phyloP scores from a whole-genome alignment of 2,113 vertebrate genomes.

The Arenaria interpres region DNA sequence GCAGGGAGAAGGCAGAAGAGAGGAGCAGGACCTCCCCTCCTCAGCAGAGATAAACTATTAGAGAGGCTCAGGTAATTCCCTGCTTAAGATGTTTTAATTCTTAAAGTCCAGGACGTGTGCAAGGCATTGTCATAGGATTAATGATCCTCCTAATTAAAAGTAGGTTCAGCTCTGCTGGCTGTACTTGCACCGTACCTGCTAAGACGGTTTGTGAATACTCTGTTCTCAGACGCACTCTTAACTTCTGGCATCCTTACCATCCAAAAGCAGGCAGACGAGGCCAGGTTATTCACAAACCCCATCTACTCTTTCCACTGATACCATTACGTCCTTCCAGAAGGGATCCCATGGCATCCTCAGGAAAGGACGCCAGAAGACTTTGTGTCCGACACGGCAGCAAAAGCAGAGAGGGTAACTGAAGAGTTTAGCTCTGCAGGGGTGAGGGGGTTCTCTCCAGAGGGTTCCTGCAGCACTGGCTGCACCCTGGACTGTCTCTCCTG shows the following conservation, averaged over 20 bases:
- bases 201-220: background rate
- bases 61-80: background rate
- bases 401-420: background rate
- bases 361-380: background rate
- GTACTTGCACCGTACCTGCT: background rate
- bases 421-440: background rate
- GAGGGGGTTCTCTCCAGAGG: background rate
- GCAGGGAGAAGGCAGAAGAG: background rate
- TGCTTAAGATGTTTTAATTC: background rate
- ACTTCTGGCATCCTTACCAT: background rate
- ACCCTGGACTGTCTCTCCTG: background rate
- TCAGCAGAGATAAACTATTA: background rate
- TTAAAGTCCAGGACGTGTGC: background rate
- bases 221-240: background rate
- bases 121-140: conserved; percentile 1
- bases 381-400: background rate
- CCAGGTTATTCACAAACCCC: background rate
- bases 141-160: background rate
- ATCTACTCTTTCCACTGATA: background rate
- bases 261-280: background rate
- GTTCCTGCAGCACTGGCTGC: background rate
- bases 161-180: background rate
- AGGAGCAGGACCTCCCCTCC: background rate
- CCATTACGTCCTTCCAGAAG: background rate
- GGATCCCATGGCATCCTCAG: background rate